Base-by-base conservation (phyloP, 64 coral and sea anemone species). In the Dendrophyllia cribrosa region DNA sequence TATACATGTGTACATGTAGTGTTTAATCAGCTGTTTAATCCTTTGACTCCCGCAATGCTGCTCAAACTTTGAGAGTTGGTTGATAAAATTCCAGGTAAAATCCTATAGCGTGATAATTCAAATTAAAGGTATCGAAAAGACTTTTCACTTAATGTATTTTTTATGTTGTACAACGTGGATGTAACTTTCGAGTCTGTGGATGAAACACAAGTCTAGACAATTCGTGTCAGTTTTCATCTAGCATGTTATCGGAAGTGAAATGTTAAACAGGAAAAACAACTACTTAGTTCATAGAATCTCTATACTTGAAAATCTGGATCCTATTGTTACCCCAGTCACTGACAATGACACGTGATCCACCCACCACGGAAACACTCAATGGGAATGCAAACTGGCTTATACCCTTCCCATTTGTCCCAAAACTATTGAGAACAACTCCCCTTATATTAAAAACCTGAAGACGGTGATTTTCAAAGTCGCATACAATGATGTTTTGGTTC, bases 381-480 rank as follows among this genome's bases (percentile, higher is more conserved):
- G 91, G 91, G 21, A 86, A 86, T 6, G 74, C 60, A 85, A 93
- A 93, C 63, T 93, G 91, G 0, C 91, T 82, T 50, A 93, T 74
- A 55, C 85, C 74, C 19, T 66, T 93, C 1, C 91, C 91, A 22
- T 93, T 93, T 0, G 81, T 82, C 3, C 91, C 91, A 65, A 86
- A 93, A 45, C 70, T 77, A 50, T 69, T 93, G 3, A 93, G 23
- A 65, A 72, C 82, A 15, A 24, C 85, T 22, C 91, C 82, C 59
- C 86, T 85, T 6, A 93, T 64, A 59, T 34, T 87, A 8, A 93
- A 86, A 65, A 93, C 72, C 22, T 93, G 91, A 51, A 93, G 58
- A 15, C 91, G 58, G n/a, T 93, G 91, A 67, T 93, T 93, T 62
- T 93, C 91, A 50, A 93, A 93, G 56, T 93, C 91, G n/a, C 91